Conservation (phyloP, 2,113 vertebrate species). For the Strix aluco region DNA sequence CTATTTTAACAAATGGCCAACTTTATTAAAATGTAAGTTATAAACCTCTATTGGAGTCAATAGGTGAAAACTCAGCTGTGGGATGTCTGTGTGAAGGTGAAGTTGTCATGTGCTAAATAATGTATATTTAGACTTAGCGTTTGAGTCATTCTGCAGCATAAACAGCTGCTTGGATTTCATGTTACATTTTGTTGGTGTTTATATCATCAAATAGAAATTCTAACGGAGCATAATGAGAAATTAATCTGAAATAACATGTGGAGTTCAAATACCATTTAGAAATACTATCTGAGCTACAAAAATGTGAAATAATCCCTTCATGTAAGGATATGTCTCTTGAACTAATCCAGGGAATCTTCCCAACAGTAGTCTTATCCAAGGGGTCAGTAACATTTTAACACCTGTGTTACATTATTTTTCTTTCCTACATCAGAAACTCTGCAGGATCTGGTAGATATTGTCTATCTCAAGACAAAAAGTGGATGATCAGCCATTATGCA, state of each 20-base stretch:
- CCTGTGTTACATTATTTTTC: background rate
- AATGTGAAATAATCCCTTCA: background rate
- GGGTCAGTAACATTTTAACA: background rate
- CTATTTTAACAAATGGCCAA: background rate
- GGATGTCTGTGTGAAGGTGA: background rate
- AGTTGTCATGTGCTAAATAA: background rate
- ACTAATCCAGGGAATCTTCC: background rate
- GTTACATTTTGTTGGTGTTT: background rate
- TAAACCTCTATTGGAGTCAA: background rate
- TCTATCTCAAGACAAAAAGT: background rate
- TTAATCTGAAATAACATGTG: rapidly evolving
- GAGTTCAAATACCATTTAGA: background rate
- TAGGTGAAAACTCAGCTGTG: background rate
- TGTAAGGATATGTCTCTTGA: background rate
- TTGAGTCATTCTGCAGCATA: background rate
- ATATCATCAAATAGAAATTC: background rate
- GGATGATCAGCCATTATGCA: background rate
- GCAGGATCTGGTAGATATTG: background rate
- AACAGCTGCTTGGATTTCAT: background rate
- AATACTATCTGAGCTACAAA: background rate
- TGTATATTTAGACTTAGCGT: background rate
- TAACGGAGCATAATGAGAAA: background rate
- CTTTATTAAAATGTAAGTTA: background rate
- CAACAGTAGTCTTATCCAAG: background rate
- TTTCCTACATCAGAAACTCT: background rate